Conservation (phyloP, 2,797 vertebrate genomes). For the Pempheris klunzingeri region DNA sequence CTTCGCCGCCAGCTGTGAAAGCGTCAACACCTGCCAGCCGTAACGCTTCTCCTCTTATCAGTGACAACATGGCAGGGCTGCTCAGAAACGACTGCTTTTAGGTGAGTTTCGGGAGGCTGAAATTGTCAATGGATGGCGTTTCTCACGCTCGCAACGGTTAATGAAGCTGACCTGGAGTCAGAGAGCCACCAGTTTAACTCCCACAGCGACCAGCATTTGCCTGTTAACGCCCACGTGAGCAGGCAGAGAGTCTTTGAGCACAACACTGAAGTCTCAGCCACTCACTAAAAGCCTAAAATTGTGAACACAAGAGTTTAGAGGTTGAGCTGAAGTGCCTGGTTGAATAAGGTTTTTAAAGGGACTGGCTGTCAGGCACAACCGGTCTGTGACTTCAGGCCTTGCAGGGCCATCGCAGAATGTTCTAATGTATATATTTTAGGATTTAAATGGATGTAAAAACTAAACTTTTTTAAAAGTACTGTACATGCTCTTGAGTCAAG, state of each 20-base stretch:
- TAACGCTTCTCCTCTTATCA: not conserved
- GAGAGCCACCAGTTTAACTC: not conserved
- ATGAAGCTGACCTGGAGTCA: not conserved
- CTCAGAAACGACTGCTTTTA: not conserved
- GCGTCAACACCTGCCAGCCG: not conserved
- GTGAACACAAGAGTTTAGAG: not conserved
- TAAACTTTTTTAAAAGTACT: slow-evolving; percentile 18
- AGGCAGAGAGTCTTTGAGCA: not conserved
- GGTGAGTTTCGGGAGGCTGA: slow-evolving; percentile 27
- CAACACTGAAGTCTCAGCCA: slow-evolving; percentile 11
- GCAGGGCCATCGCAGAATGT: slow-evolving; percentile 50
- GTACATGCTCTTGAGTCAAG: slow-evolving; percentile 16
- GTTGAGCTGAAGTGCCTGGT: slow-evolving; percentile 35
- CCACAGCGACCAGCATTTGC: not conserved
- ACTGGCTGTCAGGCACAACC: slow-evolving; percentile 12
- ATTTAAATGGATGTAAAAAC: slow-evolving; percentile 65
- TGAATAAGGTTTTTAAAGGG: slow-evolving; percentile 14
- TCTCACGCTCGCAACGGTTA: not conserved
- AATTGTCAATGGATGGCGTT: not conserved
- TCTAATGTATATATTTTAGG: slow-evolving; percentile 61
- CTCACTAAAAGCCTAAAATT: slow-evolving; percentile 10
- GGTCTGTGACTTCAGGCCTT: slow-evolving; percentile 26
- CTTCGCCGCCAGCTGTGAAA: slow-evolving; percentile 80
- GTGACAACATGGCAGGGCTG: not conserved
- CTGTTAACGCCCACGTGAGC: not conserved